Evolutionary conservation across 2,113 vertebrate species (phyloP), one percentile per base, ranked within the genome.

Genomic region (Pachyramphus minor): DNA sequence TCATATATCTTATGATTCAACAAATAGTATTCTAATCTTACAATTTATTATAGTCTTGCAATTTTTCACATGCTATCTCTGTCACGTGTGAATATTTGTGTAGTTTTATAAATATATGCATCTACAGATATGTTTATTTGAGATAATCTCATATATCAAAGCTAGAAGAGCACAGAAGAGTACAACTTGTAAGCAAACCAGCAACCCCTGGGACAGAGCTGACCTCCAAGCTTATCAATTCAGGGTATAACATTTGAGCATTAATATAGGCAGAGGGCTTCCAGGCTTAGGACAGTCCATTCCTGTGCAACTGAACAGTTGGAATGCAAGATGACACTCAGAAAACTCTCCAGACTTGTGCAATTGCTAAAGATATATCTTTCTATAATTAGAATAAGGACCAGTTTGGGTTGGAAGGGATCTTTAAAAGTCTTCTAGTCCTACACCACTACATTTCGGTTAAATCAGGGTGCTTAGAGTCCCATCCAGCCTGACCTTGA

Each of bases 401-500:
- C 19, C 3, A 19, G 4, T 44, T 76, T 42, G 14, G 15, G 5
- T 41, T 69, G 21, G 19, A 59, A 74, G 12, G 6, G 8, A 41
- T 23, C 2, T 37, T 56, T 56, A 52, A 66, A 92, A 4, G 6
- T 30, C 27, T n/a, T 10, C 39, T 24, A 39, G 22, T 37, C 20
- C 24, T 77, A 53, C 2, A 21, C 2, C 17, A 16, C 42, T 42
- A 30, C 37, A 71, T 2, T 58, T 42, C 30, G 58, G 12, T 15
- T n/a, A 50, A 23, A 66, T 25, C 20, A 58, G 15, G 18, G 4
- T 59, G 14, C 15, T 69, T 33, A 45, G 21, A 45, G 14, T 14
- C 31, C 16, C 1, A 0, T 30, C 6, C 25, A 60, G 5, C 2
- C 33, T 31, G 33, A 42, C 11, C 11, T 22, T 11, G 41, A 45